Conservation (phyloP, 1,140 invertebrate species). For the Drosophila kepulauana region DNA sequence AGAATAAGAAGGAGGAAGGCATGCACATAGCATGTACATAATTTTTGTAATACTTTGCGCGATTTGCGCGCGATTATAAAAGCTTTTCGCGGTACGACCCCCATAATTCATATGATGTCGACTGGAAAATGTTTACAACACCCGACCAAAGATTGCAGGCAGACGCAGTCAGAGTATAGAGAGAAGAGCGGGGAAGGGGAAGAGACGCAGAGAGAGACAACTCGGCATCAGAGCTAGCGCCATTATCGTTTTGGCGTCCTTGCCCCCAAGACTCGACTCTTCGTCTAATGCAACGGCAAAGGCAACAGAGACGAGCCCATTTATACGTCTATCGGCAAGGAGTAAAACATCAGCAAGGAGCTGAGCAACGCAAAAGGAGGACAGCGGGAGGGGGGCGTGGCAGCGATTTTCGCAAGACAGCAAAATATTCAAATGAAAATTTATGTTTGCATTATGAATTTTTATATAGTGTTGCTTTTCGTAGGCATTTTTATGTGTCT, state of each 20-base stretch:
- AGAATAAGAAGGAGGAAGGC: background rate
- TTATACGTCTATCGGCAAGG: slow-evolving; percentile 65
- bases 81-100: slow-evolving; percentile 85
- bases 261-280: slow-evolving; percentile 31
- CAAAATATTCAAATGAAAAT: slow-evolving; percentile 85
- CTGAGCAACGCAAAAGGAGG: background rate
- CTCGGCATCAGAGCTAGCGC: slow-evolving; percentile 39
- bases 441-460: slow-evolving; percentile 85
- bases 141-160: slow-evolving; percentile 71
- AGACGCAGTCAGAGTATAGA: slow-evolving; percentile 8
- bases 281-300: slow-evolving; percentile 46
- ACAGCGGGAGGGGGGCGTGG: background rate
- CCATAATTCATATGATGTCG: slow-evolving; percentile 84
- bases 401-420: slow-evolving; percentile 77
- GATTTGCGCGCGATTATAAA: slow-evolving; percentile 85
- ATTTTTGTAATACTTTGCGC: slow-evolving; percentile 76
- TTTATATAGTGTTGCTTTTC: slow-evolving; percentile 82
- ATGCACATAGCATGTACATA: slow-evolving; percentile 71
- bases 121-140: slow-evolving; percentile 83
- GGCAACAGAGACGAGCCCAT: slow-evolving; percentile 55
- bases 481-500: slow-evolving; percentile 80
- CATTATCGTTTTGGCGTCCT: slow-evolving; percentile 55
- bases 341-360: slow-evolving; percentile 43
- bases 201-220: slow-evolving; percentile 1
- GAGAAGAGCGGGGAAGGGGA: no score